Conservation (phyloP, 2,113 vertebrate species). For the Castor canadensis region DNA sequence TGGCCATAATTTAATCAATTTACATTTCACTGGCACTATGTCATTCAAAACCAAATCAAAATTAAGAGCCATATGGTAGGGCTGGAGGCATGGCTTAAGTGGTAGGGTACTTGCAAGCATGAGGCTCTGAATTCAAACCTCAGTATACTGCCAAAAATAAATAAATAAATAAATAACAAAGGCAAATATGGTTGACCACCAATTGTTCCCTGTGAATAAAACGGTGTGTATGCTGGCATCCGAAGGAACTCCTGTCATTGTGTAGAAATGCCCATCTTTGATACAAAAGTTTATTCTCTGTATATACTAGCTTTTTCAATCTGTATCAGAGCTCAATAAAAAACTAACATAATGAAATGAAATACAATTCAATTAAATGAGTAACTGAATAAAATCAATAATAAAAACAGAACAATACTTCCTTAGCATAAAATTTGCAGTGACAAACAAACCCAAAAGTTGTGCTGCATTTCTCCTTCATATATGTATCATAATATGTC, state of each 20-base stretch:
- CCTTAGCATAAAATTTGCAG: background rate
- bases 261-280: background rate
- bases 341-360: no score
- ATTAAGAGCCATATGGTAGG: no score
- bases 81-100: no score
- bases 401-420: background rate
- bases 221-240: background rate
- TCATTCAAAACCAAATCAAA: background rate
- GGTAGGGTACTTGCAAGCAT: no score
- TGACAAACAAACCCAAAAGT: background rate
- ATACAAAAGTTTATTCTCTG: background rate
- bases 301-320: background rate
- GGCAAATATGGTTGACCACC: background rate
- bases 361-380: background rate
- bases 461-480: background rate
- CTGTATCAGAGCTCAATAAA: no score
- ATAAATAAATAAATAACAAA: no score
- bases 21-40: background rate
- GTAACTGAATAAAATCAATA: background rate
- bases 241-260: background rate
- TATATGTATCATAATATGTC: background rate
- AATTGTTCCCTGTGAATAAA: background rate
- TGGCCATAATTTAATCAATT: background rate
- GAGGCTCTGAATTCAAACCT: no score
- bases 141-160: no score